phyloP scores from a whole-genome alignment of 2,888 invertebrate species.

The Ceraclea dissimilis region DNA sequence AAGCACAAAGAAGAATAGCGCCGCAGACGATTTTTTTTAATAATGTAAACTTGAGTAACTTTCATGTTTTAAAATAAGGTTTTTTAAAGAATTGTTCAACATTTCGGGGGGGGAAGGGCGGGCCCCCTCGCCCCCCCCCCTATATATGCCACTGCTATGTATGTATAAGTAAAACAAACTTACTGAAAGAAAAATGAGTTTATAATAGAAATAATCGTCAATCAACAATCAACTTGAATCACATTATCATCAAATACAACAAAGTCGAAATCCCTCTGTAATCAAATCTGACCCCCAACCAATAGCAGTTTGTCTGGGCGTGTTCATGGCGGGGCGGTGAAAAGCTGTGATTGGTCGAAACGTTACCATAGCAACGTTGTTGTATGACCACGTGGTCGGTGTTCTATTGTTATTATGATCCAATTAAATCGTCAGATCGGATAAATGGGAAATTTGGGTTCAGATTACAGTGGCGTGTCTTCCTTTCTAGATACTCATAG shows the following conservation, averaged over 20 bases:
- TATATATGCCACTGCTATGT: too few species aligned
- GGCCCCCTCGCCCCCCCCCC: too few species aligned
- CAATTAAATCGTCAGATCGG: too few species aligned
- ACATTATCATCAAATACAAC: slow-evolving; percentile 8
- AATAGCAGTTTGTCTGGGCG: slow-evolving; percentile 17
- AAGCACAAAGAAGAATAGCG: too few species aligned
- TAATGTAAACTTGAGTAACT: too few species aligned
- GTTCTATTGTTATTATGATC: slow-evolving; percentile 5
- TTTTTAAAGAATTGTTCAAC: too few species aligned
- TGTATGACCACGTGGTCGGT: slow-evolving; percentile 6
- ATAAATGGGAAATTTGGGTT: too few species aligned
- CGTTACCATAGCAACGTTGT: slow-evolving; percentile 20
- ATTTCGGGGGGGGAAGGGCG: too few species aligned
- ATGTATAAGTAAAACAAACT: not conserved
- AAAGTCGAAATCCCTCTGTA: slow-evolving; percentile 18
- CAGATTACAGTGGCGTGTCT: too few species aligned
- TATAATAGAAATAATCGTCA: slow-evolving; percentile 6
- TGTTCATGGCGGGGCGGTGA: slow-evolving; percentile 15
- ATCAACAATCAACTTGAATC: slow-evolving; percentile 3
- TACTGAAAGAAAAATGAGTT: not conserved
- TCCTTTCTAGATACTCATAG: too few species aligned
- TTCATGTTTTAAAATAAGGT: too few species aligned
- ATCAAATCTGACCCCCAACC: slow-evolving; percentile 20
- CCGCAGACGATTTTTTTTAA: too few species aligned
- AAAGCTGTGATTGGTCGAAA: slow-evolving; percentile 13